Base-by-base conservation (phyloP, 2,113 vertebrate species). In the Oplegnathus fasciatus region DNA sequence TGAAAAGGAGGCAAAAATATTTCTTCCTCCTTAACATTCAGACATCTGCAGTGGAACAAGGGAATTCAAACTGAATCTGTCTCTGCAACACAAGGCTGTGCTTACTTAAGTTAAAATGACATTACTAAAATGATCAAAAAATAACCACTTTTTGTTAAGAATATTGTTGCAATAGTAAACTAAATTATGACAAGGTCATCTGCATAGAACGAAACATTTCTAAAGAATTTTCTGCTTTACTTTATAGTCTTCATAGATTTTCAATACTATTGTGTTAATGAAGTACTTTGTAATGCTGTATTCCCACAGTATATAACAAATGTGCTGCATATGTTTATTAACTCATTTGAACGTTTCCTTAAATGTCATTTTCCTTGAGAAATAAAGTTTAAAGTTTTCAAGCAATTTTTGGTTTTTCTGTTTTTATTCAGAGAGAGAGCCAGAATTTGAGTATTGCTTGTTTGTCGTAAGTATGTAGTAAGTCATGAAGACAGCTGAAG, bases 341-440 rank as follows among this genome's bases (percentile, higher is more conserved):
- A 79, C 73, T 37, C 6, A 28, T 74, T 79, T 34, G 37, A 75
- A 84, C 65, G 28, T 78, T 76, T 78, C 40, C 48, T 80, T 70
- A 30, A 46, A n/a, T 89, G 62, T 65, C 1, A 44, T 80, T 76
- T 89, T 76, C 52, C 62, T 83, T 74, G 60, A 85, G 26, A 84
- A 95, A 80, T 92, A 92, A 93, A 94, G 46, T 70, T 9, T 61
- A 73, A 37, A 14, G 52, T 85, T 89, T 90, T 86, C 85, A 92
- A 90, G 91, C 93, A 93, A 67, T 22, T 28, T 50, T 0, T n/a
- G 58, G 26, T 62, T 28, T 1, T 30, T 37, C 8, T 75, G 2
- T 85, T 10, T 71, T 80, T 83, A 34, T 77, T 92, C 44, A 7
- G 24, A 24, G 13, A n/a, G 4, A 46, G 13, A 18, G 10, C 46